phyloP scores from a whole-genome alignment of 2,888 invertebrate species.

The Drosophila formosana region DNA sequence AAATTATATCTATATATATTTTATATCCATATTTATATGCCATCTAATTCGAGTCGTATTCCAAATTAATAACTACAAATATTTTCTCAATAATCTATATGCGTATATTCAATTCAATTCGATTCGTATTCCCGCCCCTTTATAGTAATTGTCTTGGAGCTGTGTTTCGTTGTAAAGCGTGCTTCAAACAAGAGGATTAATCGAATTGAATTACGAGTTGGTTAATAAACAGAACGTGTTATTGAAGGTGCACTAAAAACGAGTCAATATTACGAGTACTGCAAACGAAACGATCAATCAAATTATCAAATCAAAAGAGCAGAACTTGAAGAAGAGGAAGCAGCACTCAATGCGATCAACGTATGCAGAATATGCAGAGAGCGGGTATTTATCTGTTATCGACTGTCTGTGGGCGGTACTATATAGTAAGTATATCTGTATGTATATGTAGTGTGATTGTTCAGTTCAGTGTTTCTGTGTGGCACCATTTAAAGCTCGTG shows the following conservation, averaged over 20 bases:
- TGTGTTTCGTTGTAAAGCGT: background rate
- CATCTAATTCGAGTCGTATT: no score
- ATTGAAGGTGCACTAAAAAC: slow-evolving; percentile 67
- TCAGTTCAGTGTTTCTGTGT: slow-evolving; percentile 13
- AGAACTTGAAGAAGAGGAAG: slow-evolving; percentile 34
- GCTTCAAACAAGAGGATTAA: slow-evolving; percentile 10
- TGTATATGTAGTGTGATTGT: slow-evolving; percentile 5
- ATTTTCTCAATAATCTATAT: no score
- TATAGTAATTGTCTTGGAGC: background rate
- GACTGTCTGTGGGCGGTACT: no score
- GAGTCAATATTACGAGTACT: slow-evolving; percentile 33
- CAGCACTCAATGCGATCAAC: slow-evolving; percentile 48
- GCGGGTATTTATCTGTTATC: slow-evolving; percentile 18
- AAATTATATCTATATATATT: no score
- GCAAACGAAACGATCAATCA: slow-evolving; percentile 26
- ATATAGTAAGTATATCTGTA: background rate
- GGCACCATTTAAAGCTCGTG: slow-evolving; percentile 63
- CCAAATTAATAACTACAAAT: no score
- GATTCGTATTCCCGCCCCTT: background rate
- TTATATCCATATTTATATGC: no score
- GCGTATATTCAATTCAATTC: background rate
- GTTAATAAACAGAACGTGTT: slow-evolving; percentile 23
- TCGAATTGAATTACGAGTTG: slow-evolving; percentile 25
- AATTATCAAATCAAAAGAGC: background rate
- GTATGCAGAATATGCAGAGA: slow-evolving; percentile 33